Evolutionary conservation across 2,113 vertebrate species (phyloP), one percentile per base, ranked within the genome.

Genomic region (Theropithecus gelada): DNA sequence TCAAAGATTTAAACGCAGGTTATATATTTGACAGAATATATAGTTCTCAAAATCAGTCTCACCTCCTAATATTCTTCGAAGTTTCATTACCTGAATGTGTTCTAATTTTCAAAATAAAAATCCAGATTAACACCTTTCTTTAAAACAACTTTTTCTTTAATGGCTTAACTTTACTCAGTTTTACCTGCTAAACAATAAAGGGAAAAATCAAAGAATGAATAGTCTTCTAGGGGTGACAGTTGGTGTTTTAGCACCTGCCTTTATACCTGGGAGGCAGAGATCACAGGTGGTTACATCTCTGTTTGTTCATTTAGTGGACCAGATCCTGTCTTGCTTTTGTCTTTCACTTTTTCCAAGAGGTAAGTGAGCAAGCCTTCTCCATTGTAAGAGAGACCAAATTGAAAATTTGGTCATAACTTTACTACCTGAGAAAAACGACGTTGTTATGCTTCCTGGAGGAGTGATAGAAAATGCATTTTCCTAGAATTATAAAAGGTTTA

Each of bases 191-290:
- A 84, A 88, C 30, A 95, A 83, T 70, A 72, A 70, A 68, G 35
- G 22, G 40, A 70, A 87, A 91, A 94, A 75, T 64, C 57, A 72
- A 84, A 97, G 66, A 92, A 59, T 32, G 32, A 87, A 27, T 59
- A 48, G 40, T 82, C 55, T 97, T 85, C 50, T 40, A 82, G 20
- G 43, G 48, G 83, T 64, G 92, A 93, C 95, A 96, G 95, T 23
- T 97, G 96, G 87, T 45, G 66, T 96, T 82, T 97, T 17, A 78
- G 88, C 83, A 66, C 81, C 94, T 97, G 98, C 81, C 93, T 94
- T 92, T 94, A 75, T 92, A 94, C 90, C 88, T 91, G 90, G 95
- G 88, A 96, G 66, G 20, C 38, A 40, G 93, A n/a, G 59, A 86
- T 38, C 73, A 55, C 18, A 70, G 50, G 50, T 52, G 18, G 6